Evolutionary conservation across 2,797 vertebrate species (phyloP).

Genomic region (Anniella stebbinsi): DNA sequence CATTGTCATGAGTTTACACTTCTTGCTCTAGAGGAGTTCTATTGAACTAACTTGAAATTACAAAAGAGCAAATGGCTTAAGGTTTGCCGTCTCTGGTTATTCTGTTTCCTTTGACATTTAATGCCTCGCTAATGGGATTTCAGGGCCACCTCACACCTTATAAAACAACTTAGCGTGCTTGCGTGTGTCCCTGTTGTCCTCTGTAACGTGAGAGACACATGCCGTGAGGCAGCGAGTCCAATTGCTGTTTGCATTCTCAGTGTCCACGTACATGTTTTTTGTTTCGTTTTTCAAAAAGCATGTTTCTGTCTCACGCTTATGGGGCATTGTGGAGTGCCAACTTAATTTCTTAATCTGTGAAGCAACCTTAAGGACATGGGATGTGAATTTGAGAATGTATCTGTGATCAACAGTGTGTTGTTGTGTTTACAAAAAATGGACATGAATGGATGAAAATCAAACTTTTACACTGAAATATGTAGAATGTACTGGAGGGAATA

Average conservation of each 20-base stretch:
- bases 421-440: background rate
- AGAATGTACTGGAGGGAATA: constrained; percentile 16
- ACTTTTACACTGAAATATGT: background rate
- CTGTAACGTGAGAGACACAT: background rate
- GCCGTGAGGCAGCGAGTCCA: background rate
- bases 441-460: background rate
- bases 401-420: background rate
- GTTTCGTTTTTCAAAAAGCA: background rate
- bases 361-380: background rate
- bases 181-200: background rate
- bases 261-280: background rate
- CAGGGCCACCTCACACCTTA: background rate
- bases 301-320: background rate
- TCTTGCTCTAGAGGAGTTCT: background rate
- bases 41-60: background rate
- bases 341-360: background rate
- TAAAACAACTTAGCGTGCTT: background rate
- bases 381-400: no score
- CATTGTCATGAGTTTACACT: background rate
- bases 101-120: background rate
- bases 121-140: background rate
- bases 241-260: background rate
- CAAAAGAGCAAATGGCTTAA: background rate
- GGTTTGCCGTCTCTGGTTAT: background rate
- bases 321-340: background rate